A percentile compares a stretch with the other conserved stretches of the same genome.
Evolutionary conservation across 2,888 invertebrate genomes (phyloP).

Genomic region (Trachelus stipa): DNA sequence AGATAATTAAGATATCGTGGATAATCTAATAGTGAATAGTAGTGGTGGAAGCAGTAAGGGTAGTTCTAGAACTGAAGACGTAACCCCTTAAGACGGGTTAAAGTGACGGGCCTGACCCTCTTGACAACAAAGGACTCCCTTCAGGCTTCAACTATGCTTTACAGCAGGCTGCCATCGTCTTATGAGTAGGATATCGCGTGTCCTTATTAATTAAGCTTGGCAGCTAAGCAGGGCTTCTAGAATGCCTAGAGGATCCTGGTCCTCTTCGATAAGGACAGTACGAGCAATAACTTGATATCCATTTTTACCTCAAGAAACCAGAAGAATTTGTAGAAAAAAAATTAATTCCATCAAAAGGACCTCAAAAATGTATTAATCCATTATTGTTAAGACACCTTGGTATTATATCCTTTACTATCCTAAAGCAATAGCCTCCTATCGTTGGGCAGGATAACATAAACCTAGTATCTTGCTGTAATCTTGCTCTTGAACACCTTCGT

Average conservation of each 20-base stretch:
- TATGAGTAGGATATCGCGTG: conserved; percentile 64
- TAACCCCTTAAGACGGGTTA: conserved; percentile 60
- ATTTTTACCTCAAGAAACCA: not conserved
- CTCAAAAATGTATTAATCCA: not conserved
- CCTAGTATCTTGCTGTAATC: not conserved
- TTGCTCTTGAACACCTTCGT: conserved; percentile 31
- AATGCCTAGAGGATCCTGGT: conserved; percentile 63
- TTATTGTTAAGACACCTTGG: conserved; percentile 49
- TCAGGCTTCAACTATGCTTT: conserved; percentile 55
- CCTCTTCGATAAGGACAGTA: conserved; percentile 23
- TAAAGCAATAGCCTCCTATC: conserved; percentile 53
- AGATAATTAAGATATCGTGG: not conserved
- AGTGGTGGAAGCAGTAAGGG: not conserved
- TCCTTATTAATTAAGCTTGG: conserved; percentile 66
- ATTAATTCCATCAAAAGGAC: not conserved
- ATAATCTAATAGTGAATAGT: not conserved
- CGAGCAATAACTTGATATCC: not conserved
- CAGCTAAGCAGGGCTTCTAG: conserved; percentile 59
- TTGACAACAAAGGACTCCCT: conserved; percentile 65
- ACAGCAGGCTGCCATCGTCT: conserved; percentile 48
- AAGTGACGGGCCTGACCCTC: conserved; percentile 62
- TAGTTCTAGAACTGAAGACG: conserved; percentile 16
- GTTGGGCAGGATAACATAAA: not conserved
- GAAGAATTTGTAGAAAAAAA: not conserved
- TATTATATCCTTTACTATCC: conserved; percentile 59